Base-by-base conservation (phyloP, 64 coral and sea anemone genomes). In the Stylophora pistillata region DNA sequence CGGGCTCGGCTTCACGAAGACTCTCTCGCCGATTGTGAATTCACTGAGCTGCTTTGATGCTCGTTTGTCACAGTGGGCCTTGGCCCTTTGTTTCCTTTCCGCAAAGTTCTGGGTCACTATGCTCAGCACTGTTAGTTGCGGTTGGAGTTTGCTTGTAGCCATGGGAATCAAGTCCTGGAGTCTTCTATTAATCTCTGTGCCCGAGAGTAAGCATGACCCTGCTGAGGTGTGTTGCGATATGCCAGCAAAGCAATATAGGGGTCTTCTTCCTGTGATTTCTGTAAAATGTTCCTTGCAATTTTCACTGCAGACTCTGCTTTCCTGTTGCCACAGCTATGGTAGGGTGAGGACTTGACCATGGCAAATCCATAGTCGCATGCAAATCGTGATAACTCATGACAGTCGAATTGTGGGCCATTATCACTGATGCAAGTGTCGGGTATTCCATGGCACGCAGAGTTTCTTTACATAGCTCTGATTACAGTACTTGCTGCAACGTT, bases 301-400 rank as follows among this genome's bases (percentile, higher is more conserved):
- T n/a, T n/a, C n/a, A n/a, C n/a, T n/a, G n/a, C n/a, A n/a, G n/a
- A n/a, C n/a, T n/a, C n/a, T n/a, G n/a, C n/a, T n/a, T n/a, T n/a
- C n/a, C n/a, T n/a, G n/a, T n/a, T n/a, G n/a, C n/a, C n/a, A n/a
- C n/a, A n/a, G n/a, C 55, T 58, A 23, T 85, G 56, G 26, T 83
- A 74, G 17, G 89, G 89, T 58, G 89, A 91, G 34, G 84, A 87
- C 23, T 71, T 62, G 30, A 87, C 2, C 15, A 61, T 14, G 30
- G 29, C 29, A 79, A 87, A 92, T 33, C 80, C 91, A 73, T 82
- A 87, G 26, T 92, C 82, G 18, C 11, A 25, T 21, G 88, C 88
- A 81, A 90, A 90, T n/a, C 72, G 72, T 23, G 20, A 26, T 32
- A 78, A 78, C 55, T 89, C 73, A 15, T 57, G 14, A 77, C 58